Evolutionary conservation across 2,797 vertebrate species (phyloP).

Genomic region (Setipinna tenuifilis): DNA sequence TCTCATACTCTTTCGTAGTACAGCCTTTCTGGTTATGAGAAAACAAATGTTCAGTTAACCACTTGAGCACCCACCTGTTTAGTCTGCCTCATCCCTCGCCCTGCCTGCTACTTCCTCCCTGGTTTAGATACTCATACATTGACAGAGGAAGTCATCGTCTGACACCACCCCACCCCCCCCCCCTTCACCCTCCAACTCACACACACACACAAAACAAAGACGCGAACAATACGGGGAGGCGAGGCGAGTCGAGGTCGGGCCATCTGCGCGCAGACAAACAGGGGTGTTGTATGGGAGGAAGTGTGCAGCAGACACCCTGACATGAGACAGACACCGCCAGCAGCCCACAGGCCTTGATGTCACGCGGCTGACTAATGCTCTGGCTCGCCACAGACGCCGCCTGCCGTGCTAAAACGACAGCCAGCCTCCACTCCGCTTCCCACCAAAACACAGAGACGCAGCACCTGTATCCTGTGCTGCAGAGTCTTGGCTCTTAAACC

Average conservation of each 20-base stretch:
- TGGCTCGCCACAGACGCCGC: constrained; percentile 31
- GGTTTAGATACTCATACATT: neutral
- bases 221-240: constrained; percentile 28
- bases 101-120: neutral
- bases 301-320: constrained; percentile 44
- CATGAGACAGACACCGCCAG: constrained; percentile 32
- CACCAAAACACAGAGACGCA: constrained; percentile 31
- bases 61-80: neutral
- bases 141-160: neutral
- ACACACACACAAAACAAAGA: constrained; percentile 37
- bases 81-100: neutral
- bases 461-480: constrained; percentile 55
- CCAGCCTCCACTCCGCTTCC: neutral
- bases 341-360: constrained; percentile 45
- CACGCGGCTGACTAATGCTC: constrained; percentile 50
- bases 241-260: constrained; percentile 29
- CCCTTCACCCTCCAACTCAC: neutral
- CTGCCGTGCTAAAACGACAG: neutral
- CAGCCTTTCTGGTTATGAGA: no score
- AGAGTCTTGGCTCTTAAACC: constrained; percentile 32
- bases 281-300: constrained; percentile 32
- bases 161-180: neutral
- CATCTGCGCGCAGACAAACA: constrained; percentile 26
- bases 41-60: no score
- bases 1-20: no score